phyloP scores from a whole-genome alignment of 1,140 invertebrate species.

The Cheumatopsyche charites region DNA sequence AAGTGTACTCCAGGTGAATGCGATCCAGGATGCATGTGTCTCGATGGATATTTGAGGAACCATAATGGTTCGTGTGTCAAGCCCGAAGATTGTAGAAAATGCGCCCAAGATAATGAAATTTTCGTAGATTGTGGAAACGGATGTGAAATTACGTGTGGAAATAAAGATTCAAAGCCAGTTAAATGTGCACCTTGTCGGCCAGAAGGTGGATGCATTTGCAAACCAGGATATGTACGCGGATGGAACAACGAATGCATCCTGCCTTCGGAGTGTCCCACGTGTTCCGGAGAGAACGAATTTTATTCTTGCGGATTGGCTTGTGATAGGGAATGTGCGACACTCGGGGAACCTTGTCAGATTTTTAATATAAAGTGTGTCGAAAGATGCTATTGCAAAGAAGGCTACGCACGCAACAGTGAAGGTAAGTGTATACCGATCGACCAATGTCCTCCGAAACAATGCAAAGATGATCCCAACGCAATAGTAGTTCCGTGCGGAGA shows the following conservation, averaged over 20 bases:
- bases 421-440: conserved; percentile 56
- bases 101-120: not conserved
- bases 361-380: conserved; percentile 59
- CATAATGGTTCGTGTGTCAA: conserved; percentile 14
- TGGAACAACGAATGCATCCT: conserved; percentile 29
- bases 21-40: conserved; percentile 38
- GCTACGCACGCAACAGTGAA: conserved; percentile 55
- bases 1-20: conserved; percentile 13
- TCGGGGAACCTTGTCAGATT: conserved; percentile 58
- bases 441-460: conserved; percentile 46
- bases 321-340: conserved; percentile 54
- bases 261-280: conserved; percentile 28
- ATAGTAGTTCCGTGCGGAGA: conserved; percentile 16
- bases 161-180: conserved; percentile 17
- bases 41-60: conserved; percentile 35
- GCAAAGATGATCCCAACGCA: conserved; percentile 29
- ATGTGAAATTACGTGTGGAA: conserved; percentile 34
- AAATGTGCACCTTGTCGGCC: conserved; percentile 19
- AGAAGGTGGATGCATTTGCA: conserved; percentile 37
- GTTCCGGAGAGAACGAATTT: conserved; percentile 52
- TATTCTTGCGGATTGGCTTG: conserved; percentile 57
- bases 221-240: conserved; percentile 24
- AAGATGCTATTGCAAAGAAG: conserved; percentile 61
- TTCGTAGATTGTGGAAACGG: conserved; percentile 22
- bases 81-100: conserved; percentile 16